Base-by-base conservation (phyloP, 2,113 vertebrate species). In the Leptobrachium leishanense region DNA sequence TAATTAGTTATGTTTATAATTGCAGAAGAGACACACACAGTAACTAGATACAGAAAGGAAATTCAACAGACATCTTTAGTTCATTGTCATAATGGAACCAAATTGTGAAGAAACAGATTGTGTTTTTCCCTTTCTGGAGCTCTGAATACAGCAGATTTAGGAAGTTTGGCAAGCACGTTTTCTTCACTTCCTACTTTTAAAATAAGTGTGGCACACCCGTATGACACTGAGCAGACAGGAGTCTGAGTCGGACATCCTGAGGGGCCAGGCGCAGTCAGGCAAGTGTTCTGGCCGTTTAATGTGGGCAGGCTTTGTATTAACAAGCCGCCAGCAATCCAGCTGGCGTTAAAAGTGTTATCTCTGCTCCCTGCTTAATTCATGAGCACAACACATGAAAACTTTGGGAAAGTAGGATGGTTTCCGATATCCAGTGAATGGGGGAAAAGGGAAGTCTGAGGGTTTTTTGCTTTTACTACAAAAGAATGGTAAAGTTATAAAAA, bases 221-320 rank as follows among this genome's bases (percentile, higher is more conserved):
- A 40, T 59, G 53, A 71, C 55, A 78, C 5, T 42, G 31, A 71
- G 43, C 68, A 39, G 67, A 46, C 55, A 40, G n/a, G 40, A 20
- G 43, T 43, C 41, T 5, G 65, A 7, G 39, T 12, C 6, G 57
- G 53, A 43, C 71, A 73, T 73, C 71, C 20, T 63, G 41, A 63
- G 42, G 43, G 57, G 42, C 72, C 59, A 64, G 59, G 43, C 42
- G 39, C 20, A 6, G 40, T 62, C 40, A 59, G 13, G 11, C 55
- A 43, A 40, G 72, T 80, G 62, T 85, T 75, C 84, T 86, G 76
- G 68, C 82, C 70, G 77, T 31, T 31, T 82, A 86, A 82, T 85
- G 84, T 76, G 85, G 87, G 86, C 71, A 87, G 76, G 74, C 82
- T 63, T 85, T 88, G 83, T 85, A 88, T 89, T 84, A 88, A 85